Base-by-base conservation (phyloP, 1,140 invertebrate species). In the Sycophila sp. region DNA sequence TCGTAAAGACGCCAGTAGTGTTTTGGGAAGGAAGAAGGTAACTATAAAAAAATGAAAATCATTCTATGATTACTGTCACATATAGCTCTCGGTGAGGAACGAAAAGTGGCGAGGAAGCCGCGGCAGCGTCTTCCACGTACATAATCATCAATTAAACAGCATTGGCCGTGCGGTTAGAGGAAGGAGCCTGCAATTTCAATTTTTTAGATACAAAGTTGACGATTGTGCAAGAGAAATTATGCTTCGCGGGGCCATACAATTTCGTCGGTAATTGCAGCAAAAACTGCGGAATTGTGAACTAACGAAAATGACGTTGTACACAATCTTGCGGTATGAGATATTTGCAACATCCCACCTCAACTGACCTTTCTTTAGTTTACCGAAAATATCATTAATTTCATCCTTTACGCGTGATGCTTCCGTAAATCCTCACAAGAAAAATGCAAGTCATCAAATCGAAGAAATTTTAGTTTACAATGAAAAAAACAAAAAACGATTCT, bases 131-230 rank as follows among this genome's bases (percentile, higher is more conserved):
- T 11, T 36, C 17, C 32, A 36, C 4, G 32, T 30, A 28, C n/a
- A 30, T 60, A 60, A 60, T 60, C 58, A 60, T 45, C 36, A 60
- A 60, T 45, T 60, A 45, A 60, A 45, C 58, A 45, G 38, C 58
- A 60, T 60, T 60, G 58, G 45, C 22, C 45, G 36, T 45, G 58
- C 38, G 40, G 58, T 45, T 60, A 45, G 38, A n/a, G 38, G n/a
- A 30, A 40, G 13, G 3, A 15, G 11, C 8, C 11, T 38, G n/a
- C 36, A 42, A 36, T 59, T 36, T 45, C 22, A 42, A 60, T 60
- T 30, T 45, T 60, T 45, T 45, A 22, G 34, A 38, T 11, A 59
- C 56, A 59, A 59, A 38, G 56, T 59, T 55, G 56, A 38, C 22
- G 24, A 38, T 59, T 59, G 24, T 34, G 56, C 56, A 59, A 59